Percentiles rank a stretch among this genome's conserved stretches.
Conservation (phyloP, 2,888 invertebrate genomes). For the Mycogona germanica region DNA sequence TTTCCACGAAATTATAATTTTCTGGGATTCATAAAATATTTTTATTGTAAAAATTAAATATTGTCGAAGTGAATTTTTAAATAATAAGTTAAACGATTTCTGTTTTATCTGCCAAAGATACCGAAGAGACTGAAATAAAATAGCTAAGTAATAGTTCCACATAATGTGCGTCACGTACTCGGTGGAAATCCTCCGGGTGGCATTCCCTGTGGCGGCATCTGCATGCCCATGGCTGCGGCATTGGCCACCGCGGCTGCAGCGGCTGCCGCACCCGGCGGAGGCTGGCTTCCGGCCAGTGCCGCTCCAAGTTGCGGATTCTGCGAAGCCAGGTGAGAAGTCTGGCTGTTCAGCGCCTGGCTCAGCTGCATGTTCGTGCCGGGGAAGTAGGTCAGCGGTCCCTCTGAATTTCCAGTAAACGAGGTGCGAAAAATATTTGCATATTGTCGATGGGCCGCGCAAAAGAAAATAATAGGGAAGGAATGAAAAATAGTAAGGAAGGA, state of each 20-base stretch:
- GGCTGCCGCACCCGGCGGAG: background rate
- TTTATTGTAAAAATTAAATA: too few relatives aligned
- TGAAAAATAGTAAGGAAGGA: background rate
- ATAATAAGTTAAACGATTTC: too few relatives aligned
- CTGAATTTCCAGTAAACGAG: background rate
- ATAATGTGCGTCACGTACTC: too few relatives aligned
- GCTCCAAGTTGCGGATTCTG: constrained; percentile 15
- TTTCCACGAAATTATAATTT: background rate
- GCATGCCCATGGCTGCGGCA: background rate
- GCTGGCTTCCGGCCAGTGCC: constrained; percentile 13
- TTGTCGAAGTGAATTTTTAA: too few relatives aligned
- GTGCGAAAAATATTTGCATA: background rate
- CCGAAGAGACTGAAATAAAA: too few relatives aligned
- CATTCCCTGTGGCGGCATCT: constrained; percentile 5
- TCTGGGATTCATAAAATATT: too few relatives aligned
- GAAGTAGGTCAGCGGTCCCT: constrained; percentile 14
- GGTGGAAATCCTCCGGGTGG: constrained; percentile 7
- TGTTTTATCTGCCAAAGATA: too few relatives aligned
- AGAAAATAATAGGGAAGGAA: too few relatives aligned
- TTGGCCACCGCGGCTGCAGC: background rate
- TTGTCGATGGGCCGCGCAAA: background rate
- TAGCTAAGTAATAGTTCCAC: too few relatives aligned
- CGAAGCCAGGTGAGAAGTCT: constrained; percentile 2
- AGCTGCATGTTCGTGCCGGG: constrained; percentile 14
- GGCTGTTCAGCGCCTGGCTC: constrained; percentile 9